Evolutionary conservation across 1,140 invertebrate genomes (phyloP).

Genomic region (Bemisia tabaci): DNA sequence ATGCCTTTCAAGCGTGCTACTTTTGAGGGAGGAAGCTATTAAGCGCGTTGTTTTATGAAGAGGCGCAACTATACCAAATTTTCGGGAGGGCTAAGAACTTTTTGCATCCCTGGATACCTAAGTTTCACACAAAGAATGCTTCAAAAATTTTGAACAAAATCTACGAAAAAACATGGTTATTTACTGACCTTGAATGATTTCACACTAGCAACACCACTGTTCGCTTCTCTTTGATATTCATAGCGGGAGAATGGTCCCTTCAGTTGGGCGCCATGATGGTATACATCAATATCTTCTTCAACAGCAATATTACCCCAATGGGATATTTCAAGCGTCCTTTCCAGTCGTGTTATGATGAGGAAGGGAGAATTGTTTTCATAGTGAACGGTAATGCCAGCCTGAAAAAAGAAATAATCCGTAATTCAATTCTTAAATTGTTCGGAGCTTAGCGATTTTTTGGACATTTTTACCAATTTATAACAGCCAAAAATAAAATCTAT

Average conservation of each 20-base stretch:
- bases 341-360: slow-evolving; percentile 71
- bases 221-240: slow-evolving; percentile 84
- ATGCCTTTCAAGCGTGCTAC: too few relatives aligned
- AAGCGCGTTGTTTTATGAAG: too few relatives aligned
- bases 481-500: too few relatives aligned
- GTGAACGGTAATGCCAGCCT: slow-evolving; percentile 65
- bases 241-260: slow-evolving; percentile 91
- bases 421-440: slow-evolving; percentile 31
- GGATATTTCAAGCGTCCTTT: slow-evolving; percentile 85
- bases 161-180: background rate
- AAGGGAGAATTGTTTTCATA: slow-evolving; percentile 96
- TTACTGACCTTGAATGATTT: slow-evolving; percentile 74
- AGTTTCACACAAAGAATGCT: too few relatives aligned
- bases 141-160: too few relatives aligned
- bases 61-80: too few relatives aligned
- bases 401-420: too few relatives aligned
- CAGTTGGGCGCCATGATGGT: slow-evolving; percentile 81
- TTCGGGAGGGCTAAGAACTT: too few relatives aligned
- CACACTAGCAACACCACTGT: slow-evolving; percentile 70
- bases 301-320: slow-evolving; percentile 99
- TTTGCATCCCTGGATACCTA: too few relatives aligned
- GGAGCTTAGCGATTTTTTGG: too few relatives aligned
- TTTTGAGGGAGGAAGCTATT: too few relatives aligned
- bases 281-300: slow-evolving; percentile 83
- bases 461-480: too few relatives aligned